Base-by-base conservation (phyloP, 2,888 invertebrate species). In the Norana najaformis region DNA sequence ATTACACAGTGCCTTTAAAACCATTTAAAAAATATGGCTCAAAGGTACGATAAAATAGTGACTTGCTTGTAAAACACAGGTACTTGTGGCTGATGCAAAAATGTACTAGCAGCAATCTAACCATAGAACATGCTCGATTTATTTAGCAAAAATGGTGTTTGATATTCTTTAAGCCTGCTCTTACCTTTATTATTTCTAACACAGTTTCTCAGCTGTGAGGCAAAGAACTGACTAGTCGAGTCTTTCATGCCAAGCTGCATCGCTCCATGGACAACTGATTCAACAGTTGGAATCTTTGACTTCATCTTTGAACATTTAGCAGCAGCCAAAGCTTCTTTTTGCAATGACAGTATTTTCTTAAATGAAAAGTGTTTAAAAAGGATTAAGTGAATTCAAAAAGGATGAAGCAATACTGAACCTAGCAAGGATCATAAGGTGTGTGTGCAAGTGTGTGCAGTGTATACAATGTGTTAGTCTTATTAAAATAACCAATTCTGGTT, bases 151-250 rank as follows among this genome's bases (percentile, higher is more conserved):
- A 69, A 69, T 30, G 69, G 8, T 69, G 69, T 69, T 69, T 69
- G 6, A 69, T n/a, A n/a, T 69, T 69, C 16, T 11, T 13, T 8
- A 6, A 1, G n/a, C n/a, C 69, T 69, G 30, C 69, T n/a, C 69
- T n/a, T n/a, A 69, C 69, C 69, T 69, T 69, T 69, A 69, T 69
- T 69, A 69, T 69, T 69, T 69, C 69, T 13, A 30, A 69, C 69
- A 69, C 69, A 69, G n/a, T 69, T 69, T n/a, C 8, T 30, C 69
- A 69, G n/a, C n/a, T 69, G 69, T 69, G 69, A 69, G 69, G 69
- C 69, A 69, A 69, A 69, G 69, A 69, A 69, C 69, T n/a, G 69
- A 69, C 69, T 69, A n/a, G 69, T n/a, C n/a, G 69, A 69, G 69
- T 69, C 69, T 69, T 69, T 69, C 69, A 69, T 69, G 69, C 69